These are phyloP conservation scores for Sclerurus mexicanus DNA, from an alignment of 2,113 vertebrate genomes.

Conservation along the genomic window DNA sequence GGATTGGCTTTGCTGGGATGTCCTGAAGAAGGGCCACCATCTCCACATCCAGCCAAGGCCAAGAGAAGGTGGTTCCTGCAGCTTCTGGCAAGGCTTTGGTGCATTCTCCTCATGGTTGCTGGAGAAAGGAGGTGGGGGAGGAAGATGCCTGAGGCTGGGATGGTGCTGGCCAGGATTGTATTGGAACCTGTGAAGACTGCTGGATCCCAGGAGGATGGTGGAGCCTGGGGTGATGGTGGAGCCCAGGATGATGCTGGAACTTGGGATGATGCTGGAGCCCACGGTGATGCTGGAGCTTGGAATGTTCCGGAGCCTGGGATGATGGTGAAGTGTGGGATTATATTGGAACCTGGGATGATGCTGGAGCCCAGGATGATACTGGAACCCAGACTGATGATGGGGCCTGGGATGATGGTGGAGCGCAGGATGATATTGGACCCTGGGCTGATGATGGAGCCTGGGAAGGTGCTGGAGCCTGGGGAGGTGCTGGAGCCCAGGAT, in stretches of 20 bases:
- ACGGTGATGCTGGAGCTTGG: background rate
- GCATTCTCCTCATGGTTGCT: fast-evolving
- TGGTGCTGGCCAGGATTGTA: background rate
- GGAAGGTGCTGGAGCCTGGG: fast-evolving
- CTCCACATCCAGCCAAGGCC: background rate
- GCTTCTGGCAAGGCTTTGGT: fast-evolving
- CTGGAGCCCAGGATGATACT: fast-evolving
- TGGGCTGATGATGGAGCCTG: background rate
- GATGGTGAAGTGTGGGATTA: background rate
- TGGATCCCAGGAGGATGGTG: background rate
- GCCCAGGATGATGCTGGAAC: too few species aligned
- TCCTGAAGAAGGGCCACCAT: background rate
- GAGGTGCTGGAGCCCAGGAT: background rate
- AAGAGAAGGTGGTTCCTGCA: background rate
- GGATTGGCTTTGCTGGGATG: background rate
- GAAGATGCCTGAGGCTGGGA: background rate
- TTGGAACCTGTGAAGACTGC: background rate
- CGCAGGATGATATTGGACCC: background rate
- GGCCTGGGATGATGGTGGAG: fast-evolving
- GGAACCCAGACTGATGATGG: fast-evolving
- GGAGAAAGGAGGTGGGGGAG: background rate
- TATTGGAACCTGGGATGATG: background rate
- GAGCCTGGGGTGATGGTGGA: background rate
- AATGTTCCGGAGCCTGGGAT: too few species aligned
- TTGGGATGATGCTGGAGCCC: background rate